Conservation (phyloP, 2,113 vertebrate genomes). For the Seriola rivoliana region DNA sequence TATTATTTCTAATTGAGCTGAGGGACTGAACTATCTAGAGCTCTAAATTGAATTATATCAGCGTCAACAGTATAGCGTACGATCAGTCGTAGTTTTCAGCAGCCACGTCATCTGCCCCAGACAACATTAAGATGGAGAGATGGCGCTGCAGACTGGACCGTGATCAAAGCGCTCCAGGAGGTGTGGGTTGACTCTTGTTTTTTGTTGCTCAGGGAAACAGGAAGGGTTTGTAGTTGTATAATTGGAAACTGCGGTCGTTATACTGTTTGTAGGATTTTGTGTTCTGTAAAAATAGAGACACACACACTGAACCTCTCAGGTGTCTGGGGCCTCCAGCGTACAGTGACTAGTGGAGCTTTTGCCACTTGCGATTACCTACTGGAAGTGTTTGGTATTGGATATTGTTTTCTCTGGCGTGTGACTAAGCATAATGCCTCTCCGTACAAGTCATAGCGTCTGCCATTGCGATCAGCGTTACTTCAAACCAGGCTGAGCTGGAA, state of each 20-base stretch:
- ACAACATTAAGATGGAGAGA: slow-evolving; percentile 23
- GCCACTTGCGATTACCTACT: slow-evolving; percentile 15
- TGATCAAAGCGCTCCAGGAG: slow-evolving; percentile 16
- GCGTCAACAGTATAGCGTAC: slow-evolving; percentile 25
- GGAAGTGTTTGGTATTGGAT: slow-evolving; percentile 1
- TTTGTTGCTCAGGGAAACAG: neutral
- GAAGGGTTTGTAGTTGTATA: neutral
- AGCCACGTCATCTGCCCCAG: slow-evolving; percentile 8
- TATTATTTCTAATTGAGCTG: slow-evolving; percentile 67
- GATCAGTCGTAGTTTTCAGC: slow-evolving; percentile 17
- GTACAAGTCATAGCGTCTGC: slow-evolving; percentile 26
- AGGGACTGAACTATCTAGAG: slow-evolving; percentile 46
- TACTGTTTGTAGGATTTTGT: slow-evolving; percentile 1
- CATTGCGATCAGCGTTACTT: slow-evolving; percentile 7
- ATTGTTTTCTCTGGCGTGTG: slow-evolving; percentile 19
- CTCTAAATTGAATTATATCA: slow-evolving; percentile 55
- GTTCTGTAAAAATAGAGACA: slow-evolving; percentile 1
- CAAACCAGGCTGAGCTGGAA: slow-evolving; percentile 1
- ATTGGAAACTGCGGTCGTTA: neutral
- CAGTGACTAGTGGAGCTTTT: neutral
- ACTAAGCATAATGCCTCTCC: slow-evolving; percentile 9
- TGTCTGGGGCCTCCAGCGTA: neutral
- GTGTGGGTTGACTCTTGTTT: slow-evolving; percentile 1
- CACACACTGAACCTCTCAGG: neutral
- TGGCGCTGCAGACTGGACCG: neutral